These are phyloP conservation scores for Eulemur rufifrons DNA, from an alignment of 2,113 vertebrate genomes.

Conservation along the genomic window DNA sequence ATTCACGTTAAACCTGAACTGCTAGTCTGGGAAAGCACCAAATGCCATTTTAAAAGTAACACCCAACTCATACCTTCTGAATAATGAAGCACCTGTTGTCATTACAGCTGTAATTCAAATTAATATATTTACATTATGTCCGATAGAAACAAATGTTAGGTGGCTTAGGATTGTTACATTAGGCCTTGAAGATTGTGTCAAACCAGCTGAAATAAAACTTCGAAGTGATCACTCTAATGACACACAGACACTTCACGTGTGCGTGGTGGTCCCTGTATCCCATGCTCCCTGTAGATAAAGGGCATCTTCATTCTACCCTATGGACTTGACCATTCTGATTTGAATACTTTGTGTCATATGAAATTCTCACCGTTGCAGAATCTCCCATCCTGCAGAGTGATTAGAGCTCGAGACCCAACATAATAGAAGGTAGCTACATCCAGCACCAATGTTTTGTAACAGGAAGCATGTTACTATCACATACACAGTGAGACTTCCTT, in stretches of 20 bases:
- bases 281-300: neutral
- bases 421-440: neutral
- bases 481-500: neutral
- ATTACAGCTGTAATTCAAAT: neutral
- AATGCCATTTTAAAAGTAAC: neutral
- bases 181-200: neutral
- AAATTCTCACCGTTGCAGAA: slow-evolving; percentile 8
- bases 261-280: neutral
- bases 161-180: neutral
- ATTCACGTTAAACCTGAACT: slow-evolving; percentile 15
- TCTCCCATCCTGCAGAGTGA: neutral
- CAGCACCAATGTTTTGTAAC: neutral
- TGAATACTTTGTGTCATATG: neutral
- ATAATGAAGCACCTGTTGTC: neutral
- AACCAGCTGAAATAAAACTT: slow-evolving; percentile 25
- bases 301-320: neutral
- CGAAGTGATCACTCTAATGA: neutral
- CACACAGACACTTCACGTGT: neutral
- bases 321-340: neutral
- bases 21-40: neutral
- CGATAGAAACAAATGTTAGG: neutral
- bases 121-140: neutral
- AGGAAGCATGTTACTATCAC: neutral
- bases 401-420: neutral
- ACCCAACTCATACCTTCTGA: neutral